Conservation (phyloP, 2,888 invertebrate genomes). For the Ceriagrion tenellum region DNA sequence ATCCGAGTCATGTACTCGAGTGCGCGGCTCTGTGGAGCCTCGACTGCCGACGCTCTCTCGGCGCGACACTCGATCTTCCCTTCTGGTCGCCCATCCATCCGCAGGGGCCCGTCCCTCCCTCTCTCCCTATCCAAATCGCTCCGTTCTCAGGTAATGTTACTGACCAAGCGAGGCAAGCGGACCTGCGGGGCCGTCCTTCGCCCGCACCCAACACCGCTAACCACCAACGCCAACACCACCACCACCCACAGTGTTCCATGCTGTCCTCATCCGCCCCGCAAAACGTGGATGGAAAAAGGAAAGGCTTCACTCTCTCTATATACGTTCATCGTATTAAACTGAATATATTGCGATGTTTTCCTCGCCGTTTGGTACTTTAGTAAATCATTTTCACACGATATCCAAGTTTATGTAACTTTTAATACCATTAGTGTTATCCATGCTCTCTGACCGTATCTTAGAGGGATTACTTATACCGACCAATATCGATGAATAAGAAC, state of each 20-base stretch:
- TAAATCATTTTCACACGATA: no score
- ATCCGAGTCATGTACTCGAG: neutral
- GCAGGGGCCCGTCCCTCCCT: neutral
- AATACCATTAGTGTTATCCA: no score
- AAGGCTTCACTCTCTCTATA: neutral
- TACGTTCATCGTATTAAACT: no score
- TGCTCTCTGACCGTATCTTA: no score
- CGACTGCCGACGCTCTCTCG: conserved; percentile 6
- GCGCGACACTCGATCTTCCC: conserved; percentile 37
- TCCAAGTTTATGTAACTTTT: no score
- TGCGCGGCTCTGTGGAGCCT: neutral
- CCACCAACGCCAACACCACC: neutral
- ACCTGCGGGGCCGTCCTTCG: neutral
- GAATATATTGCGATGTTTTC: no score
- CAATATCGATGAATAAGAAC: no score
- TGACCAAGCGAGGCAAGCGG: conserved; percentile 36
- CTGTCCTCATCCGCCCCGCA: neutral
- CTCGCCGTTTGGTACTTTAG: no score
- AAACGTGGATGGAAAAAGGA: neutral
- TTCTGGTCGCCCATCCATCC: neutral
- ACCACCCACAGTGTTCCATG: neutral
- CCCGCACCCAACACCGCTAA: conserved; percentile 6
- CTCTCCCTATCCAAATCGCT: neutral
- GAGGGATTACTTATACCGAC: no score
- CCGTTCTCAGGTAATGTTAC: conserved; percentile 37